Evolutionary conservation across 2,113 vertebrate species (phyloP), one percentile per base, ranked within the genome.

Genomic region (Nyctibius bracteatus): DNA sequence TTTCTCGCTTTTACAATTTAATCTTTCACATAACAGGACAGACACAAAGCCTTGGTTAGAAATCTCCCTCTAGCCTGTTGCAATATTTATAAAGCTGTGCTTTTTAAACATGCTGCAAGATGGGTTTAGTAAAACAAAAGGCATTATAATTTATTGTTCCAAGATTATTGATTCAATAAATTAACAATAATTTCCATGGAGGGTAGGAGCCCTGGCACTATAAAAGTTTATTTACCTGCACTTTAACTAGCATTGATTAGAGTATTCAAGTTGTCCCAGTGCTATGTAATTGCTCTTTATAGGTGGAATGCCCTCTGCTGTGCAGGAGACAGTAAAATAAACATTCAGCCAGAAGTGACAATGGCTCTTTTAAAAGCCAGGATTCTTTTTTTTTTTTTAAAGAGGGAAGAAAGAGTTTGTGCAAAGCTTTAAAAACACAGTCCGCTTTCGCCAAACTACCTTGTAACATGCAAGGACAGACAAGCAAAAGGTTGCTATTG

Each of bases 141-240:
- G 75, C 88, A 95, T 95, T 96, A 86, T 90, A 96, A 98, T 97
- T 97, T 97, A 98, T 98, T 98, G 96, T 98, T 98, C 96, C 90
- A 95, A 94, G 94, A 97, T 97, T 95, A 98, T 97, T 96, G 97
- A 97, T 97, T 98, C 95, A 97, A 98, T 97, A 97, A 98, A 98
- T 97, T 98, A 97, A 92, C 95, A 95, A 96, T 97, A 93, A 96
- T 98, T 98, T 98, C 97, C 77, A 39, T 44, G 83, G 97, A 97
- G 82, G 70, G 59, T 96, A 96, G 94, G 77, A 96, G 95, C 46
- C 81, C 90, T 91, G 73, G 95, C 92, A 87, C 89, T 86, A 93
- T 97, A 95, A 95, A 97, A 95, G 89, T 94, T 96, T 98, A 96
- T 98, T 98, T 98, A 97, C 97, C 95, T 96, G 58, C 7, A 8